phyloP scores from a whole-genome alignment of 2,113 vertebrate species.

The Macquaria australasica region DNA sequence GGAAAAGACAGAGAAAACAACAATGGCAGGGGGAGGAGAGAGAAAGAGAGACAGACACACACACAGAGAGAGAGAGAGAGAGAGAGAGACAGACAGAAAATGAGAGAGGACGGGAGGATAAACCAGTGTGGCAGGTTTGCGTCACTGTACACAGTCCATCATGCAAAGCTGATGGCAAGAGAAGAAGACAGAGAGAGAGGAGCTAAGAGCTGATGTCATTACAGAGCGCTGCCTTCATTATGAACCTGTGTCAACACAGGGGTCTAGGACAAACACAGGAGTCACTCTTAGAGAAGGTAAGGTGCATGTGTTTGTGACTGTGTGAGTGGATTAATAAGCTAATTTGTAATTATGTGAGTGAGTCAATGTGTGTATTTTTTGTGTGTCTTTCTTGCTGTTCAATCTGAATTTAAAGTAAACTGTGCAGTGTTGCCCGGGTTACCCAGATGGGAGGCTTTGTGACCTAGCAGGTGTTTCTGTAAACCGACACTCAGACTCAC shows the following conservation, averaged over 20 bases:
- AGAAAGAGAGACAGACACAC: constrained; percentile 35
- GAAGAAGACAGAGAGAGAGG: constrained; percentile 43
- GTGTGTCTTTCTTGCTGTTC: constrained; percentile 25
- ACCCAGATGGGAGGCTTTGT: constrained; percentile 64
- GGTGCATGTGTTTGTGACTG: constrained; percentile 14
- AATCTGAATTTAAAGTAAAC: constrained; percentile 12
- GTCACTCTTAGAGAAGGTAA: constrained; percentile 60
- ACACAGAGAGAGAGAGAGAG: neutral
- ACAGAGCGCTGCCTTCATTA: constrained; percentile 14
- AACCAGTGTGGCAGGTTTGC: constrained; percentile 84
- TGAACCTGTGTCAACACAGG: constrained; percentile 27
- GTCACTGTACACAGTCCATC: constrained; percentile 76
- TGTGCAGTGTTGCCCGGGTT: constrained; percentile 63
- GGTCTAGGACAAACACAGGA: constrained; percentile 8
- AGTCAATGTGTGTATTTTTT: neutral
- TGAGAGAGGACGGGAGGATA: constrained; percentile 62
- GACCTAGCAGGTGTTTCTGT: constrained; percentile 79
- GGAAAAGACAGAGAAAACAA: constrained; percentile 68
- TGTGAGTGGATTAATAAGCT: neutral
- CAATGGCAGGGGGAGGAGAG: constrained; percentile 75
- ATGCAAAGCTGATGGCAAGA: constrained; percentile 77
- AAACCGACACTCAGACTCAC: constrained; percentile 76
- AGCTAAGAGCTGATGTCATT: constrained; percentile 61
- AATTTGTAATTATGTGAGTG: neutral
- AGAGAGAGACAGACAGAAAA: constrained; percentile 27